These are phyloP conservation scores for Aphelenchoides bicaudatus DNA, from an alignment of 2,888 invertebrate genomes.

Conservation along the genomic window DNA sequence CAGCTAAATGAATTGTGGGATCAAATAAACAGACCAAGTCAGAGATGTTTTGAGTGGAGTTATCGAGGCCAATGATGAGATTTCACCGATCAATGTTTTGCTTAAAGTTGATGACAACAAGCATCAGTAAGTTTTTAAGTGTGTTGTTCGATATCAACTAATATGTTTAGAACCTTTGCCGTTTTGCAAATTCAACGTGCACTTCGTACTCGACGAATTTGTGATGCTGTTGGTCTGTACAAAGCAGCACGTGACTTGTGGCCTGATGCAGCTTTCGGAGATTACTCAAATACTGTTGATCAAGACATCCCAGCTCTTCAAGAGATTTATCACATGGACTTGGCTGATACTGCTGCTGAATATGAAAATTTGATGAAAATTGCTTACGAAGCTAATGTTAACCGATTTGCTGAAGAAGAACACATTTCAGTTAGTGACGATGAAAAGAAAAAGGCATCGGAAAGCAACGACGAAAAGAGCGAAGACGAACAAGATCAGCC, in stretches of 20 bases:
- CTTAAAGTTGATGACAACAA: constrained; percentile 38
- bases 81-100: constrained; percentile 73
- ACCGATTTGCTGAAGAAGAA: constrained; percentile 29
- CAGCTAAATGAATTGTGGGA: constrained; percentile 61
- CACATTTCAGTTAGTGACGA: constrained; percentile 48
- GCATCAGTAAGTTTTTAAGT: constrained; percentile 47
- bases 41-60: constrained; percentile 62
- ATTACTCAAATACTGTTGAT: constrained; percentile 75
- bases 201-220: constrained; percentile 72
- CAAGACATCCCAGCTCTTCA: constrained; percentile 77
- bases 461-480: too few species aligned
- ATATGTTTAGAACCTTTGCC: constrained; percentile 72
- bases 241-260: constrained; percentile 83
- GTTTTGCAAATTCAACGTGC: constrained; percentile 80
- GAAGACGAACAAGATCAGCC: constrained; percentile 29
- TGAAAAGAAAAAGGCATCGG: too few species aligned
- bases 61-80: constrained; percentile 65
- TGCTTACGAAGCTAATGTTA: constrained; percentile 19
- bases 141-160: constrained; percentile 30
- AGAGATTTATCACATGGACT: constrained; percentile 79
- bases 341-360: constrained; percentile 61
- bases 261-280: constrained; percentile 78
- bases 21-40: constrained; percentile 61
- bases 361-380: constrained; percentile 19
- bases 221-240: constrained; percentile 76